phyloP scores from a whole-genome alignment of 1,140 invertebrate species.

The Orchesella cincta region DNA sequence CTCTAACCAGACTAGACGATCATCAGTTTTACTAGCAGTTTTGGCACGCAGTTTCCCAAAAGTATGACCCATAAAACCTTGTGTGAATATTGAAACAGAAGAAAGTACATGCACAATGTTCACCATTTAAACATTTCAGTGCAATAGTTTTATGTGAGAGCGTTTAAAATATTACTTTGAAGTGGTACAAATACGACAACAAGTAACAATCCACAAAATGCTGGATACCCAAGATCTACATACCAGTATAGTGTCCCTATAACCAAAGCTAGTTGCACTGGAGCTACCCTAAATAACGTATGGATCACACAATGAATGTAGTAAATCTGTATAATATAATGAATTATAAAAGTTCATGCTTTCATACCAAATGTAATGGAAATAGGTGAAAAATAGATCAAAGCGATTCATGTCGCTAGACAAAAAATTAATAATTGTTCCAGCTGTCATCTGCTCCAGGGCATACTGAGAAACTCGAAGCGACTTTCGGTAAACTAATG shows the following conservation, averaged over 20 bases:
- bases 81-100: too few species aligned
- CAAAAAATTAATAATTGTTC: slow-evolving; percentile 19
- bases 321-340: too few species aligned
- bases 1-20: slow-evolving; percentile 61
- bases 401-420: slow-evolving; percentile 24
- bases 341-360: background rate
- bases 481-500: slow-evolving; percentile 1
- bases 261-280: background rate
- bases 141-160: background rate
- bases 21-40: slow-evolving; percentile 59
- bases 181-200: background rate
- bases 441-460: slow-evolving; percentile 5
- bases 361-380: slow-evolving; percentile 5
- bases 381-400: slow-evolving; percentile 22
- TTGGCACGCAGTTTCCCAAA: slow-evolving; percentile 54
- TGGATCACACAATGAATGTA: too few species aligned
- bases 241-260: background rate
- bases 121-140: background rate
- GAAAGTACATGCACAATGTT: too few species aligned
- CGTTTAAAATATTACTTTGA: background rate
- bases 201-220: background rate
- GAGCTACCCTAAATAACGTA: slow-evolving; percentile 7
- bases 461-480: slow-evolving; percentile 5
- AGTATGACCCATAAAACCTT: slow-evolving; percentile 56
- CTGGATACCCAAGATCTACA: background rate